Evolutionary conservation across 1,140 invertebrate species (phyloP).

Genomic region (Vollenhovia emeryi): DNA sequence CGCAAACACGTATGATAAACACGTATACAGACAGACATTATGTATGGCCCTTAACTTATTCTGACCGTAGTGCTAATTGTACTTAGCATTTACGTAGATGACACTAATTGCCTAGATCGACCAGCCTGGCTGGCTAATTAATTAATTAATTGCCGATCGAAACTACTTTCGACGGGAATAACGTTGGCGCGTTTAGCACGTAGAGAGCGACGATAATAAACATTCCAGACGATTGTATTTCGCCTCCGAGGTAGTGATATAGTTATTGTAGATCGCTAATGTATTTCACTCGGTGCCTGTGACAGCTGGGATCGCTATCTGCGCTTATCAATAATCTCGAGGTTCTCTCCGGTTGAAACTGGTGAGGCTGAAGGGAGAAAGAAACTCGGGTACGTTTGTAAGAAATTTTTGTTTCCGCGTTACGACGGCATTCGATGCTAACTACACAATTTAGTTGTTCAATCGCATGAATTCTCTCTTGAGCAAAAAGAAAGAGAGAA

Average conservation of each 20-base stretch:
- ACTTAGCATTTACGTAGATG: conserved; percentile 82
- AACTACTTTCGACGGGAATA: conserved; percentile 52
- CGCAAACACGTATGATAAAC: conserved; percentile 49
- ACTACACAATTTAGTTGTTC: not conserved
- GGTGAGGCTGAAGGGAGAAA: not conserved
- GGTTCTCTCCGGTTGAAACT: not conserved
- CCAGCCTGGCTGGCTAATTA: conserved; percentile 52
- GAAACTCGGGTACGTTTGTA: not conserved
- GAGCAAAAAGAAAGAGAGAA: not conserved
- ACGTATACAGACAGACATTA: conserved; percentile 66
- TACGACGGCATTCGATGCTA: not conserved
- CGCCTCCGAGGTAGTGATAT: conserved; percentile 83
- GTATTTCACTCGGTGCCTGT: conserved; percentile 77
- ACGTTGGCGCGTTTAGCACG: conserved; percentile 54
- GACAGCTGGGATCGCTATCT: conserved; percentile 66
- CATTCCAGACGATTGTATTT: conserved; percentile 66
- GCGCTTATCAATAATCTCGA: not conserved
- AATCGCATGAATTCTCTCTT: not conserved
- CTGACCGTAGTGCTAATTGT: conserved; percentile 83
- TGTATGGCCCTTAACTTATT: conserved; percentile 79
- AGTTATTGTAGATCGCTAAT: conserved; percentile 75
- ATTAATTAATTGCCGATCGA: conserved; percentile 56
- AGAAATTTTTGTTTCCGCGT: not conserved
- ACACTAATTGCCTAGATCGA: conserved; percentile 80
- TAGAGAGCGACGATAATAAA: conserved; percentile 60